phyloP scores from a whole-genome alignment of 2,113 vertebrate genomes.

The Anas platyrhynchos region DNA sequence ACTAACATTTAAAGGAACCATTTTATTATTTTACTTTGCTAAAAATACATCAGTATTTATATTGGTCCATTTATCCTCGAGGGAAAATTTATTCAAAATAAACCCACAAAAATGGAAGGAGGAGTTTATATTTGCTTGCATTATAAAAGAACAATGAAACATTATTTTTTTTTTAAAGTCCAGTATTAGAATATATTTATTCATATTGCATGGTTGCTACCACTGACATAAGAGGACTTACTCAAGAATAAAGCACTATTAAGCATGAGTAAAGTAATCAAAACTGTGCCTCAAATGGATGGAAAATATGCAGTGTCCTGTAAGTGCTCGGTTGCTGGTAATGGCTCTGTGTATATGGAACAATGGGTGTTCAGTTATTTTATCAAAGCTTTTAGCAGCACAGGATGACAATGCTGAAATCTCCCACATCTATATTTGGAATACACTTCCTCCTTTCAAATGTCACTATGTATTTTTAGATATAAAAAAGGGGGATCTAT shows the following conservation, averaged over 20 bases:
- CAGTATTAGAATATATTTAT: neutral
- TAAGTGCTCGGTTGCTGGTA: constrained; percentile 14
- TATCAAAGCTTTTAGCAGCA: neutral
- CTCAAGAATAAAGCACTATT: neutral
- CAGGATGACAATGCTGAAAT: constrained; percentile 65
- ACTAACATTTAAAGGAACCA: neutral
- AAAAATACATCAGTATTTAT: neutral
- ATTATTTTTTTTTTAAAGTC: no score
- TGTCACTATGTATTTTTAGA: constrained; percentile 53
- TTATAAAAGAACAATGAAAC: neutral
- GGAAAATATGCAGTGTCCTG: neutral
- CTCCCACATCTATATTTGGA: constrained; percentile 50
- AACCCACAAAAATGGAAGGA: neutral
- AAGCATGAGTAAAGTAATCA: neutral
- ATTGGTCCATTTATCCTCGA: neutral
- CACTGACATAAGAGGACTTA: neutral
- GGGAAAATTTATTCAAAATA: neutral
- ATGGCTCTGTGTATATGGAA: neutral
- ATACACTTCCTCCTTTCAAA: constrained; percentile 71
- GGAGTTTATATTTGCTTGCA: neutral
- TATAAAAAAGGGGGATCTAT: constrained; percentile 27
- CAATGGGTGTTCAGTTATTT: constrained; percentile 19
- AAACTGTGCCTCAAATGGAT: neutral
- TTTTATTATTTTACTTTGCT: neutral
- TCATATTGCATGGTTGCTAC: neutral